Conservation (phyloP, 2,888 invertebrate species). For the Plemyria rubiginata region DNA sequence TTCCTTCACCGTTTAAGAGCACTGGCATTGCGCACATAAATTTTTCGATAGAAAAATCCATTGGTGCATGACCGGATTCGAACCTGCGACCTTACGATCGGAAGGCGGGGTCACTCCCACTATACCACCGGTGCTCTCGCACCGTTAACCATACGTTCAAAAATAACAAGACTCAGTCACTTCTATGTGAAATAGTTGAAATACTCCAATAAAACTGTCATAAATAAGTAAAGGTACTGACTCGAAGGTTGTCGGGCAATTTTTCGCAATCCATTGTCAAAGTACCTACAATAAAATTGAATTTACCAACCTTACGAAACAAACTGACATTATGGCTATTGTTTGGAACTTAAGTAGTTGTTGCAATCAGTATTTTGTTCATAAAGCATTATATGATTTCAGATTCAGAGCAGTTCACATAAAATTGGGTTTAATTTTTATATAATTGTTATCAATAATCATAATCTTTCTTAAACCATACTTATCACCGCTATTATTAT, state of each 20-base stretch:
- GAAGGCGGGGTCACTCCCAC: no score
- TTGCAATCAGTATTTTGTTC: constrained; percentile 30
- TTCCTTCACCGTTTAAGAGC: no score
- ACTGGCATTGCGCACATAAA: no score
- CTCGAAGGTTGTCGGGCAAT: constrained; percentile 40
- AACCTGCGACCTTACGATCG: no score
- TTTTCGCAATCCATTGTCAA: constrained; percentile 55
- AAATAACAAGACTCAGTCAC: neutral
- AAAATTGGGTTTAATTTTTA: neutral
- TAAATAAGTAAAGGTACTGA: constrained; percentile 30
- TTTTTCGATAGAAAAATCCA: no score
- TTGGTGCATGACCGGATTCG: no score
- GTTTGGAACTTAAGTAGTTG: constrained; percentile 35
- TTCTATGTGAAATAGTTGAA: neutral
- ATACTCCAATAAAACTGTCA: constrained; percentile 18
- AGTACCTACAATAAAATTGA: constrained; percentile 49
- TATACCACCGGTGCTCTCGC: no score
- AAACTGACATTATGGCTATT: constrained; percentile 35
- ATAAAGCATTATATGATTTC: constrained; percentile 30
- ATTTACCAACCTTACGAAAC: constrained; percentile 38
- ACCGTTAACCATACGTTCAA: no score
- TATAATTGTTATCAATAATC: neutral
- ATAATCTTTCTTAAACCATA: no score
- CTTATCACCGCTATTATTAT: no score
- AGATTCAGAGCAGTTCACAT: constrained; percentile 10